Base-by-base conservation (phyloP, 2,888 invertebrate genomes). In the Diplazon laetatorius region DNA sequence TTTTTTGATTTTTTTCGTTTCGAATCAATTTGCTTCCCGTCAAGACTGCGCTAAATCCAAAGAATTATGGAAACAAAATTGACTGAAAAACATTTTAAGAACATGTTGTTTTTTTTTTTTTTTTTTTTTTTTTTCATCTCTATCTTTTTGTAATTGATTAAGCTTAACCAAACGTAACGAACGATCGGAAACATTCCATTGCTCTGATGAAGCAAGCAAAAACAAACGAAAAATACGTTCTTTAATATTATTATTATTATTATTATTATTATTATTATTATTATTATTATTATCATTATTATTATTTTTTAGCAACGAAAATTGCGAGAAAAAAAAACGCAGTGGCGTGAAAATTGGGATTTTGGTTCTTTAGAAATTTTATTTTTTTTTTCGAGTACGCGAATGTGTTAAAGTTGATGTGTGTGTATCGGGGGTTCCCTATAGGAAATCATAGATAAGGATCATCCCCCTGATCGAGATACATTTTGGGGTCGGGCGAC, bases 11-110 rank as follows among this genome's bases (percentile, higher is more conserved):
- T 84, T 82, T 5, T 6, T 30, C 6, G 2, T 30, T 2, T 30
- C 6, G 30, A 30, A 30, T 30, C 6, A 30, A 5, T 30, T 2
- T 30, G 2, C 30, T 30, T 30, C 30, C 30, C 82, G 83, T 85
- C 84, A 87, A 88, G 88, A 88, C 88, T 88, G 87, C 87, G 81
- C 85, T 83, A 78, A 85, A 88, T 87, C 88, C 88, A 88, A 88
- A 88, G 88, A 88, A 85, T 83, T n/a, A 73, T 80, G 81, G 83
- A 82, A 80, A 78, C 82, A 62, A 82, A 78, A 83, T 85, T 76
- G 87, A 87, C 86, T 87, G 87, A 86, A 80, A 84, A 83, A 84
- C 82, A 82, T 80, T 84, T 83, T 75, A 80, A 63, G 70, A 57
- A 75, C 60, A 68, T 52, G 48, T 52, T 52, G 37, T 25, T 14